Conservation (phyloP, 1,140 invertebrate species). For the Sycobia sp. region DNA sequence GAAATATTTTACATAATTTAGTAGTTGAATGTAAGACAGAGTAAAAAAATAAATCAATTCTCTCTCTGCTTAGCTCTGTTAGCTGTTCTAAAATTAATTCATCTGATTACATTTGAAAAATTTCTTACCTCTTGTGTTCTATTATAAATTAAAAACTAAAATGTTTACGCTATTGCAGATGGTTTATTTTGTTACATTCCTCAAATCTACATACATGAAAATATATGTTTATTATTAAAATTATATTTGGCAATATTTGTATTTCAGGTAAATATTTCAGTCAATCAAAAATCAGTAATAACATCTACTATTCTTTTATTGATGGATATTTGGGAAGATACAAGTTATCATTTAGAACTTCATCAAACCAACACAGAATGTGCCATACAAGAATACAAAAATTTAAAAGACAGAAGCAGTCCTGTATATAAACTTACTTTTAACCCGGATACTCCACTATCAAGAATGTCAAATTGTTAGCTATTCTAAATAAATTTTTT, state of each 20-base stretch:
- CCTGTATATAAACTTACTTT: slow-evolving; percentile 74
- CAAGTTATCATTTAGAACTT: slow-evolving; percentile 87
- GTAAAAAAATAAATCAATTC: too few relatives aligned
- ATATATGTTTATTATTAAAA: too few relatives aligned
- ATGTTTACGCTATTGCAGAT: too few relatives aligned
- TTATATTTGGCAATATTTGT: too few relatives aligned
- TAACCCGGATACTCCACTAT: slow-evolving; percentile 65
- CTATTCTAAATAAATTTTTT: slow-evolving; percentile 8
- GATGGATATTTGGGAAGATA: slow-evolving; percentile 91
- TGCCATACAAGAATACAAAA: slow-evolving; percentile 78
- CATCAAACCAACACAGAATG: slow-evolving; percentile 81
- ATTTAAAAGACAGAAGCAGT: slow-evolving; percentile 63
- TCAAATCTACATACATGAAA: too few relatives aligned
- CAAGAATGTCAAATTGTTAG: slow-evolving; percentile 44
- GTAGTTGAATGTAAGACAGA: too few relatives aligned
- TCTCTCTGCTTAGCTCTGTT: too few relatives aligned
- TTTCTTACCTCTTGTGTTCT: too few relatives aligned
- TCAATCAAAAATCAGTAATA: slow-evolving; percentile 68
- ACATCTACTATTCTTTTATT: slow-evolving; percentile 69
- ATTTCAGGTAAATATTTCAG: slow-evolving; percentile 64
- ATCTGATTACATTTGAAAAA: too few relatives aligned
- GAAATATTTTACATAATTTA: background rate
- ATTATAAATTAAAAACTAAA: too few relatives aligned
- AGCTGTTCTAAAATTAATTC: too few relatives aligned
- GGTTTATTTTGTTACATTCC: too few relatives aligned